A percentile compares a stretch with the other conserved stretches of the same genome.
These are phyloP conservation scores for Micromesistius poutassou DNA, from an alignment of 2,797 vertebrate species.

Conservation along the genomic window DNA sequence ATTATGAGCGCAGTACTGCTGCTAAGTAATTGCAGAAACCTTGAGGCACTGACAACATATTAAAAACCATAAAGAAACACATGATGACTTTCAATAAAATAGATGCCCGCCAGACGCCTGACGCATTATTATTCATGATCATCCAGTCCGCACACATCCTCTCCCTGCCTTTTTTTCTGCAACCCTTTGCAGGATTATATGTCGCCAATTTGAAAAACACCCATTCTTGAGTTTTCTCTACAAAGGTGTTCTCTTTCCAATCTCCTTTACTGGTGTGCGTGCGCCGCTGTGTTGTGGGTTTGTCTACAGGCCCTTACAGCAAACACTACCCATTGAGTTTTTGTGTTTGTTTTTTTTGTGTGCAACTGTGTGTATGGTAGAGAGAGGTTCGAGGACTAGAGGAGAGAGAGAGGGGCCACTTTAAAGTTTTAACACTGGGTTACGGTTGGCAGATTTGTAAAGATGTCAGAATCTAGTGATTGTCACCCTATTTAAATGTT, in stretches of 20 bases:
- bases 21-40: conserved; percentile 43
- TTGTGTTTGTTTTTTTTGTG: neutral
- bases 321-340: neutral
- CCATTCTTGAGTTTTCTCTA: neutral
- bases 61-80: conserved; percentile 58
- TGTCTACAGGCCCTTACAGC: neutral
- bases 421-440: neutral
- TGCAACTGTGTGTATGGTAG: neutral
- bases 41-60: conserved; percentile 51
- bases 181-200: neutral
- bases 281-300: neutral
- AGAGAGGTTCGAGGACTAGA: neutral
- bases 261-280: neutral
- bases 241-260: neutral
- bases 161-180: neutral
- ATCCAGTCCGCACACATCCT: neutral
- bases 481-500: conserved; percentile 12
- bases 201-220: neutral
- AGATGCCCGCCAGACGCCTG: conserved; percentile 6
- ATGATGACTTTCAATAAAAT: conserved; percentile 44
- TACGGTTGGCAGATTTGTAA: neutral
- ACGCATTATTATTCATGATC: conserved; percentile 44
- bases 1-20: conserved; percentile 25
- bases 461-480: neutral
- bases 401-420: neutral